These are phyloP conservation scores for Achlya flavicornis DNA, from an alignment of 2,888 invertebrate genomes.

Conservation along the genomic window DNA sequence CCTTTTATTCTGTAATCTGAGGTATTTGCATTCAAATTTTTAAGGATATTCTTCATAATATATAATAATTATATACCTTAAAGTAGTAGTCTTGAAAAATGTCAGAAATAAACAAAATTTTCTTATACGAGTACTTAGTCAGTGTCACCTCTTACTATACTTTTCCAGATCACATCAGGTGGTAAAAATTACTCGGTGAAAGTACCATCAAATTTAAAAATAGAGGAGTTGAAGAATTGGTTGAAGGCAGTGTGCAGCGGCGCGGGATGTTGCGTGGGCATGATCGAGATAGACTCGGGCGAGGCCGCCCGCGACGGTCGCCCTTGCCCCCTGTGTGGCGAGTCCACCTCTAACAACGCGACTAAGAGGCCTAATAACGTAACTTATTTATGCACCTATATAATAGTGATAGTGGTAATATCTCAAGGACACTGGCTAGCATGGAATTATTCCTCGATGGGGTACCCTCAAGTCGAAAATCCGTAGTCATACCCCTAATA, in stretches of 20 bases:
- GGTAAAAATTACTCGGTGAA: constrained; percentile 82
- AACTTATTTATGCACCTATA: constrained; percentile 33
- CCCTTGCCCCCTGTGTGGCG: constrained; percentile 73
- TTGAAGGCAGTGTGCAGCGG: constrained; percentile 78
- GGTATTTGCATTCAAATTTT: no score
- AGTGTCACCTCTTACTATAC: no score
- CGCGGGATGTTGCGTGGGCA: constrained; percentile 82
- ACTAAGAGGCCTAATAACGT: constrained; percentile 70
- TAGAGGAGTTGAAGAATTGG: constrained; percentile 78
- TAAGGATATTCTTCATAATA: no score
- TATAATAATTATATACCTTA: no score
- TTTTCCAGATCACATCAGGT: constrained; percentile 67
- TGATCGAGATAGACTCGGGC: constrained; percentile 79
- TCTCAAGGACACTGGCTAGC: no score
- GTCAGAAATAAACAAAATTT: no score
- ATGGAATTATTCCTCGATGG: no score
- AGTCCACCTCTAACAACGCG: constrained; percentile 66
- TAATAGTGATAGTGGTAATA: no score
- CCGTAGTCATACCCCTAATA: no score
- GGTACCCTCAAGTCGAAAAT: no score
- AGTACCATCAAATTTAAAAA: constrained; percentile 77
- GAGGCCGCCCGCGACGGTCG: constrained; percentile 63
- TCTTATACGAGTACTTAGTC: not conserved
- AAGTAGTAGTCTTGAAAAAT: no score
- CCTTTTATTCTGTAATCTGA: no score